Evolutionary conservation across 2,113 vertebrate species (phyloP).

Genomic region (Lycaon pictus): DNA sequence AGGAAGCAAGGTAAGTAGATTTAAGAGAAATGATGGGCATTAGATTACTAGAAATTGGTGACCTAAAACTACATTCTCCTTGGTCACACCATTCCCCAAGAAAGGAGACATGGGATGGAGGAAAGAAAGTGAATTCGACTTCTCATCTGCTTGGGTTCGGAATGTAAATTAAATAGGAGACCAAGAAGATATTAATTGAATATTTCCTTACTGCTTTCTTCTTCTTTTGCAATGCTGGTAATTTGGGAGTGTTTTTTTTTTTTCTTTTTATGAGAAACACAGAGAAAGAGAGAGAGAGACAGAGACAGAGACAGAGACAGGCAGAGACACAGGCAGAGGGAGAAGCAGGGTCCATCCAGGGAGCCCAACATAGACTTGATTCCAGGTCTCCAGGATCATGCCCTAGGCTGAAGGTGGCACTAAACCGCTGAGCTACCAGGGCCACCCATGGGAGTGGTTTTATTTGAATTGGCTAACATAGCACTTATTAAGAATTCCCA

Average conservation of each 20-base stretch:
- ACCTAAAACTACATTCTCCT: neutral
- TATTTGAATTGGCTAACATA: conserved; percentile 34
- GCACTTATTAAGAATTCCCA: conserved; percentile 30
- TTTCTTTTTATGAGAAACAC: too few relatives aligned
- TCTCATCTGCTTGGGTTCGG: conserved; percentile 22
- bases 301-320: too few relatives aligned
- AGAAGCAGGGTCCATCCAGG: too few relatives aligned
- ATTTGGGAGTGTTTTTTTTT: neutral
- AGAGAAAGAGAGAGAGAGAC: too few relatives aligned
- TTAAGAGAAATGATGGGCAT: neutral
- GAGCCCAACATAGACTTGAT: too few relatives aligned
- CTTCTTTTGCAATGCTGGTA: neutral
- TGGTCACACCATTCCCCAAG: neutral
- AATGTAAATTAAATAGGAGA: conserved; percentile 15
- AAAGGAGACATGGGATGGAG: neutral
- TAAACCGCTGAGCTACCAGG: too few relatives aligned
- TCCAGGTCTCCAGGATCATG: too few relatives aligned
- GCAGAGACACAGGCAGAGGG: too few relatives aligned
- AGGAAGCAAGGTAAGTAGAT: neutral
- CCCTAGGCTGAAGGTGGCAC: too few relatives aligned
- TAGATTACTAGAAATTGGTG: neutral
- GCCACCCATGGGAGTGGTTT: neutral
- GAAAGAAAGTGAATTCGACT: neutral
- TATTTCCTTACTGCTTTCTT: neutral
- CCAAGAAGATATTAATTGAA: conserved; percentile 29